Conservation (phyloP, 2,113 vertebrate genomes). For the Gymnocephalus cernua region DNA sequence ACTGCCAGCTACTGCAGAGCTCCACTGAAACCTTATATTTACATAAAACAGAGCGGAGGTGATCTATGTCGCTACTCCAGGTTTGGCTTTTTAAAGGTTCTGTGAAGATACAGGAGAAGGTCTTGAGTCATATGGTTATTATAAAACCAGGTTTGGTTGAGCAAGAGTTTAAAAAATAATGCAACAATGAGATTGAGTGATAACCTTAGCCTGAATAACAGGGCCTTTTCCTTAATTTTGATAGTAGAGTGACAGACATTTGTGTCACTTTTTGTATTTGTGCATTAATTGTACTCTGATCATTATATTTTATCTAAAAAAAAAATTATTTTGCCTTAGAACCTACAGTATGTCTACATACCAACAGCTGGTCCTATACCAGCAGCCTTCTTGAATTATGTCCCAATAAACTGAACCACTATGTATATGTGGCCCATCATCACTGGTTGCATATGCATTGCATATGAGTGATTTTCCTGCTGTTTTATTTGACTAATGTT, state of each 20-base stretch:
- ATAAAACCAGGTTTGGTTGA: constrained; percentile 33
- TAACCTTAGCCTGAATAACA: neutral
- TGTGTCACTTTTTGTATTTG: neutral
- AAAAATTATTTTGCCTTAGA: too few relatives aligned
- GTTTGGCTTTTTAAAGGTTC: constrained; percentile 48
- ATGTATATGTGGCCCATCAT: neutral
- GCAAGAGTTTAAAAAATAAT: neutral
- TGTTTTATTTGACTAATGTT: constrained; percentile 10
- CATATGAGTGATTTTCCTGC: neutral
- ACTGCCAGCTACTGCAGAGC: constrained; percentile 45
- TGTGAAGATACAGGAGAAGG: constrained; percentile 47
- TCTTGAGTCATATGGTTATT: constrained; percentile 37
- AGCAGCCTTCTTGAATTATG: neutral
- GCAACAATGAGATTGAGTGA: neutral
- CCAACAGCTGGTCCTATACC: neutral
- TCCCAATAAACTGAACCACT: neutral
- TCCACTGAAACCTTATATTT: constrained; percentile 55
- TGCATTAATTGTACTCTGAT: neutral
- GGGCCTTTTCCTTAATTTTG: neutral
- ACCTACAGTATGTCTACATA: neutral
- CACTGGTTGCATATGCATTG: neutral
- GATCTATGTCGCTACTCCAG: constrained; percentile 42
- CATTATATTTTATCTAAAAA: neutral
- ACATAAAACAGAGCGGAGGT: constrained; percentile 39
- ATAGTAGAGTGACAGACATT: neutral